A percentile compares a stretch with the other conserved stretches of the same genome.
phyloP scores from a whole-genome alignment of 2,888 invertebrate species.

The Apamea anceps region DNA sequence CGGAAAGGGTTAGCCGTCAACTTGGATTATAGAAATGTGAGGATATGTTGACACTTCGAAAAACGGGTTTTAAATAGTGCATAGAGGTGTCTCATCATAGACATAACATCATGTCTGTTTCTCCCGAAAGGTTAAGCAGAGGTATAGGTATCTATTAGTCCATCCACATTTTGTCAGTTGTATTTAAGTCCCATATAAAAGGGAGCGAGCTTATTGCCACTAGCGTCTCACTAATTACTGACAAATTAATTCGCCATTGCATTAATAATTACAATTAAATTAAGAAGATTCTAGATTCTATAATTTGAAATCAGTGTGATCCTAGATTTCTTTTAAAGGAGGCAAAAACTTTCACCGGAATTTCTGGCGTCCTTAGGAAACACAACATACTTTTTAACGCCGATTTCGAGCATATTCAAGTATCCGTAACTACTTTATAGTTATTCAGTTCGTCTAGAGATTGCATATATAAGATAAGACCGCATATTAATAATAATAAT shows the following conservation, averaged over 20 bases:
- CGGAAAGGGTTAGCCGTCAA: slow-evolving; percentile 47
- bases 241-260: no score
- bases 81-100: neutral
- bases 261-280: neutral
- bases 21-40: slow-evolving; percentile 25
- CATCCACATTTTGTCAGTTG: no score
- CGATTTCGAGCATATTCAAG: neutral
- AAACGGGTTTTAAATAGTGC: slow-evolving; percentile 6
- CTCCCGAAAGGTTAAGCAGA: no score
- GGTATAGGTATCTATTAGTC: no score
- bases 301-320: no score
- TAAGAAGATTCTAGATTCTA: neutral
- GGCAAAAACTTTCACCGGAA: neutral
- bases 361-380: neutral
- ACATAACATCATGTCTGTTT: neutral
- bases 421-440: no score
- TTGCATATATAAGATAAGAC: no score
- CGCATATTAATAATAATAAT: no score
- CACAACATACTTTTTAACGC: neutral
- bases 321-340: neutral
- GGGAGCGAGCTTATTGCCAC: neutral
- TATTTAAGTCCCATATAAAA: no score
- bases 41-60: slow-evolving; percentile 18
- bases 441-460: no score
- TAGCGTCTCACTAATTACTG: neutral